Evolutionary conservation across 2,113 vertebrate species (phyloP), one percentile per base, ranked within the genome.

Genomic region (Cavia porcellus): DNA sequence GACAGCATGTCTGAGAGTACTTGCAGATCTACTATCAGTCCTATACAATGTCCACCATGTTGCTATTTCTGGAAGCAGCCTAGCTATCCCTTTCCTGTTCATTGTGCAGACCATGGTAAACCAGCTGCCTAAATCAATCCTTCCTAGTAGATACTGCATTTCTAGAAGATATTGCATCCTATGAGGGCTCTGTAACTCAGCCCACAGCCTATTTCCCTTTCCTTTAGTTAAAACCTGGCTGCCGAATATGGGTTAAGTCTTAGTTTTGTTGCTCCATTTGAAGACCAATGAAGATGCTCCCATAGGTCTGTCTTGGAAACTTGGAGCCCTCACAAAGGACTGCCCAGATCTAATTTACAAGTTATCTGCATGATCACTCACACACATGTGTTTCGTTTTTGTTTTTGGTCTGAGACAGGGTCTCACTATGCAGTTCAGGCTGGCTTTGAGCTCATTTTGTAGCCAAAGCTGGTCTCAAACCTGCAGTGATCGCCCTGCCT

Each of bases 11-110:
- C 28, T 92, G 7, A 35, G 24, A 32, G 14, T 30, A n/a, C n/a
- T 32, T 0, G 28, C 9, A 66, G 20, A 50, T 5, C 45, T 61
- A 89, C 35, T 45, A 74, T 38, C 25, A 24, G n/a, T 64, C 4
- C 50, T 35, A 28, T 52, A 28, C 90, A 86, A 50, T 22, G 30
- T 64, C 75, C 32, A 77, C 86, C 90, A 38, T 79, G 35, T 32
- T 86, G 66, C 45, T n/a, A 50, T 80, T 92, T 96, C 77, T 89
- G 7, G 70, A 96, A 94, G 77, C 45, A 92, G 19, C 12, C 52
- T 61, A 57, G 22, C 19, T 35, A 68, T 95, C 62, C 22, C 74
- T 81, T 59, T 38, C 25, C 38, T 62, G 38, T 47, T 80, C 50
- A 92, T 38, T 92, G 35, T 85, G 59, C 64, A 81, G 30, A 24